phyloP scores from a whole-genome alignment of 2,113 vertebrate genomes.

The Silurus asotus region DNA sequence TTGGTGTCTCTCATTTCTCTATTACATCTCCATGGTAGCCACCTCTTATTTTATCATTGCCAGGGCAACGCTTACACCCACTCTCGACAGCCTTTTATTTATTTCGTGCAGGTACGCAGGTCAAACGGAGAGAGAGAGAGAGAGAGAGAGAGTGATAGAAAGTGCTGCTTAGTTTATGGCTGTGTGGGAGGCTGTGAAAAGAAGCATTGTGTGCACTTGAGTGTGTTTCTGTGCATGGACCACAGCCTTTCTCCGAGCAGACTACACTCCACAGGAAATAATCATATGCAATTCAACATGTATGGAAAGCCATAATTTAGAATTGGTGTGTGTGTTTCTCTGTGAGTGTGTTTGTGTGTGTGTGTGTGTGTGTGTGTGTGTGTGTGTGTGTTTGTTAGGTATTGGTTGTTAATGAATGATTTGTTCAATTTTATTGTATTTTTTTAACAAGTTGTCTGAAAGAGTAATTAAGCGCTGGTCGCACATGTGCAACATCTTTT shows the following conservation, averaged over 20 bases:
- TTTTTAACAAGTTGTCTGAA: too few species aligned
- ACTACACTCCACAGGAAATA: neutral
- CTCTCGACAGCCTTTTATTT: slow-evolving; percentile 40
- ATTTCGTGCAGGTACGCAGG: slow-evolving; percentile 46
- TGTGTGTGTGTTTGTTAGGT: too few species aligned
- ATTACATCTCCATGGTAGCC: slow-evolving; percentile 51
- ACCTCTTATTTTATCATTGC: slow-evolving; percentile 47
- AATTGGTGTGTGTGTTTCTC: neutral
- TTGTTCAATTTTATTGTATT: too few species aligned
- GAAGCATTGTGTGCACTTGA: slow-evolving; percentile 13
- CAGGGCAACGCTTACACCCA: slow-evolving; percentile 51
- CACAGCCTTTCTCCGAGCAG: slow-evolving; percentile 10
- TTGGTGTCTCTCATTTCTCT: slow-evolving; percentile 41
- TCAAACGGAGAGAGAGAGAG: slow-evolving; percentile 28
- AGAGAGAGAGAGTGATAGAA: neutral
- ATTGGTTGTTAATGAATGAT: too few species aligned
- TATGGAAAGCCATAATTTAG: slow-evolving; percentile 29
- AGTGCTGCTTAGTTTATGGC: slow-evolving; percentile 34
- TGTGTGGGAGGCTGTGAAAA: slow-evolving; percentile 14
- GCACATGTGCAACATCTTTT: too few species aligned
- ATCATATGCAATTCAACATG: neutral
- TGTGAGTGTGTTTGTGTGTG: neutral
- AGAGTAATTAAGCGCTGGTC: too few species aligned
- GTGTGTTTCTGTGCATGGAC: slow-evolving; percentile 30
- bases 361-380: slow-evolving; percentile 4